Evolutionary conservation across 2,888 invertebrate species (phyloP).

Genomic region (Bombylius major): DNA sequence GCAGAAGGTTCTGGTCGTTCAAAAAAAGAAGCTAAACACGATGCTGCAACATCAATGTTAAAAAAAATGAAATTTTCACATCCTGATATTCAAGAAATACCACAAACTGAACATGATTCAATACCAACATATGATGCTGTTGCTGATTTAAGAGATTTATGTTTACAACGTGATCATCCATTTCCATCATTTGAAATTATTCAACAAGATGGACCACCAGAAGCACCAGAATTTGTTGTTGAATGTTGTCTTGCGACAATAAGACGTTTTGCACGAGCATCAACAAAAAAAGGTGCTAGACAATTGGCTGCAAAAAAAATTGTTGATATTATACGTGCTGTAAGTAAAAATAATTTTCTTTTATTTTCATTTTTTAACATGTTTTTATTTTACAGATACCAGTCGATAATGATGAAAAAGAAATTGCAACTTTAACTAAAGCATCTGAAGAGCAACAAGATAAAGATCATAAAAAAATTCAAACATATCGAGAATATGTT

Average conservation of each 20-base stretch:
- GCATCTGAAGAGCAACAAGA: slow-evolving; percentile 20
- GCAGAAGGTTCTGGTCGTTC: slow-evolving; percentile 37
- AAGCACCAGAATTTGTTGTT: slow-evolving; percentile 32
- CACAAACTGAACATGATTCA: slow-evolving; percentile 13
- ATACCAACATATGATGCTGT: slow-evolving; percentile 26
- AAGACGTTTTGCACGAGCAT: slow-evolving; percentile 28
- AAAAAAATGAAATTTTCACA: slow-evolving; percentile 33
- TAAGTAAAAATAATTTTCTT: slow-evolving; percentile 11
- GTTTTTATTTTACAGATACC: slow-evolving; percentile 10
- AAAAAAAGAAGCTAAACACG: slow-evolving; percentile 37
- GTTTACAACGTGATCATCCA: slow-evolving; percentile 29
- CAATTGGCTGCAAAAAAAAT: slow-evolving; percentile 32
- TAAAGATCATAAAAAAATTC: slow-evolving; percentile 26
- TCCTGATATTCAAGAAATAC: slow-evolving; percentile 19
- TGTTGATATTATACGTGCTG: slow-evolving; percentile 22
- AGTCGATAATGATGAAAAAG: slow-evolving; percentile 6
- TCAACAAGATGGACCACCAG: slow-evolving; percentile 28
- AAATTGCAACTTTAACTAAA: slow-evolving; percentile 17
- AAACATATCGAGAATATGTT: slow-evolving; percentile 30
- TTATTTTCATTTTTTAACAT: too few relatives aligned
- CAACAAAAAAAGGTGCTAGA: slow-evolving; percentile 34
- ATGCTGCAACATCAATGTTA: slow-evolving; percentile 30
- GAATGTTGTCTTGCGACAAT: slow-evolving; percentile 29
- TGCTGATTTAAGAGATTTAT: slow-evolving; percentile 28
- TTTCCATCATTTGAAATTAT: slow-evolving; percentile 29